phyloP scores from a whole-genome alignment of 2,888 invertebrate species.

The Drosophila ochracea region DNA sequence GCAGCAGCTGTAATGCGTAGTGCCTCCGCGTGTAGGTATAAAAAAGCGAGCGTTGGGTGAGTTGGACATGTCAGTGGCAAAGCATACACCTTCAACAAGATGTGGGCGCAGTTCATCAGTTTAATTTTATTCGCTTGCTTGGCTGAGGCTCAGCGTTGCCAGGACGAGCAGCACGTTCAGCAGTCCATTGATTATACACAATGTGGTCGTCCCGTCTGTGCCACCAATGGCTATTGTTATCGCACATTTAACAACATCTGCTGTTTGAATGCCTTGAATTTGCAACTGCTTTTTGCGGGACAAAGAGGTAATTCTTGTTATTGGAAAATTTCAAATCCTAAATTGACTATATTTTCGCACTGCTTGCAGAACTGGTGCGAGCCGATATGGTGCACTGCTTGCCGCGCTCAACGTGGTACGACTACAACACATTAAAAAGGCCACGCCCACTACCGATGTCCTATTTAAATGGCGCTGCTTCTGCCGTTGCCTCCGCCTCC shows the following conservation, averaged over 20 bases:
- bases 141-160: slow-evolving; percentile 32
- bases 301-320: slow-evolving; percentile 19
- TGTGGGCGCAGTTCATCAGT: slow-evolving; percentile 23
- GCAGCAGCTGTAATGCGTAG: slow-evolving; percentile 4
- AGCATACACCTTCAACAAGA: slow-evolving; percentile 11
- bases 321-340: not conserved
- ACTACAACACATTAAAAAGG: slow-evolving; percentile 23
- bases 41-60: slow-evolving; percentile 36
- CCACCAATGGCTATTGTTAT: slow-evolving; percentile 42
- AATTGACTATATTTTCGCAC: not conserved
- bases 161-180: slow-evolving; percentile 2
- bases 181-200: not conserved
- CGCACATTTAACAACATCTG: slow-evolving; percentile 36
- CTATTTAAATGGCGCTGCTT: not conserved
- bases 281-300: slow-evolving; percentile 28
- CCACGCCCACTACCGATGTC: not conserved
- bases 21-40: slow-evolving; percentile 12
- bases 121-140: slow-evolving; percentile 1
- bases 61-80: slow-evolving; percentile 20
- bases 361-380: slow-evolving; percentile 24
- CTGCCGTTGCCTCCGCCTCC: not conserved
- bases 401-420: slow-evolving; percentile 15
- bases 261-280: slow-evolving; percentile 19
- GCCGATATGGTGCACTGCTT: slow-evolving; percentile 32
- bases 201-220: slow-evolving; percentile 42